Conservation (phyloP, 2,888 invertebrate species). For the Chrysina gloriosa region DNA sequence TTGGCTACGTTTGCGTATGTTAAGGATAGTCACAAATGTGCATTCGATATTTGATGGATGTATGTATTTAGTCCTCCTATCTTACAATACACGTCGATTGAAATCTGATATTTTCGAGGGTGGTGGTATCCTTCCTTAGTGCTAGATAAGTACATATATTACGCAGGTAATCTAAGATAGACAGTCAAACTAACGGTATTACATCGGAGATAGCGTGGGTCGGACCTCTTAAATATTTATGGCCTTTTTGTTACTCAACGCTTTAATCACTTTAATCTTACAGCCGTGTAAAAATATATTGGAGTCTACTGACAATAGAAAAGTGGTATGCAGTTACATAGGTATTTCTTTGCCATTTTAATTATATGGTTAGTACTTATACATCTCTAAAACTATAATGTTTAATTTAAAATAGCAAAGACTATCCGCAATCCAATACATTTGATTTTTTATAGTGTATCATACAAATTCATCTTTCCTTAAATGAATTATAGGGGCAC, state of each 20-base stretch:
- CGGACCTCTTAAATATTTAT: conserved; percentile 14
- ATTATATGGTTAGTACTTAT: too few species aligned
- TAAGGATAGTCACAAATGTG: not conserved
- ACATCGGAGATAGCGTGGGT: conserved; percentile 10
- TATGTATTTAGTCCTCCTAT: conserved; percentile 13
- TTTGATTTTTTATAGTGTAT: too few species aligned
- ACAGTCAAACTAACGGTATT: conserved; percentile 22
- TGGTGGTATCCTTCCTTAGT: not conserved
- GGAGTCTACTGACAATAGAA: not conserved
- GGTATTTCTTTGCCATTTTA: not conserved
- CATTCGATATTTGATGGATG: conserved; percentile 19
- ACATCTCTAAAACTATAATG: too few species aligned
- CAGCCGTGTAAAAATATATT: not conserved
- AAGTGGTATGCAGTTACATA: not conserved
- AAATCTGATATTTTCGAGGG: conserved; percentile 33
- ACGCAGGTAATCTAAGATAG: conserved; percentile 6
- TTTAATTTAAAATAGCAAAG: too few species aligned
- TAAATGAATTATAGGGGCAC: too few species aligned
- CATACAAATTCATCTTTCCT: too few species aligned
- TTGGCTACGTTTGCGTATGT: not conserved
- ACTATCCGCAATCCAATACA: too few species aligned
- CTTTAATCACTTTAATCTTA: conserved; percentile 8
- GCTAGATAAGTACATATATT: not conserved
- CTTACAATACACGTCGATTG: not conserved
- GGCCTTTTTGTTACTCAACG: conserved; percentile 6